These are phyloP conservation scores for Neosilurus mollespiculum DNA, from an alignment of 2,797 vertebrate species.

Conservation along the genomic window DNA sequence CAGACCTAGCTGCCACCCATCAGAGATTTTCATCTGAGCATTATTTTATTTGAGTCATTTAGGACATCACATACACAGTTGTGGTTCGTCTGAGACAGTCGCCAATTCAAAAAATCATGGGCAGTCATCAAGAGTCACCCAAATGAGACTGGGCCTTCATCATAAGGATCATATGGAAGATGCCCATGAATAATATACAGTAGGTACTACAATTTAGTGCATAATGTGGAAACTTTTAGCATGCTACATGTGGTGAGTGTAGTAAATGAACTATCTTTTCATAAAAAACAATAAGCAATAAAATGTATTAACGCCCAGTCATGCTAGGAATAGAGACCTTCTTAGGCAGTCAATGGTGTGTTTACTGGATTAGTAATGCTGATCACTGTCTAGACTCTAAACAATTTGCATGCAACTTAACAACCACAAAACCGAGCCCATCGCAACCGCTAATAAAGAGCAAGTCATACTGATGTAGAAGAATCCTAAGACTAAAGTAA, in stretches of 20 bases:
- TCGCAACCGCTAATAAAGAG: neutral
- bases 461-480: neutral
- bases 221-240: neutral
- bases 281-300: conserved; percentile 33
- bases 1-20: too few relatives aligned
- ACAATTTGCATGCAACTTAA: neutral
- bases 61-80: too few relatives aligned
- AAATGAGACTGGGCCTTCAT: too few relatives aligned
- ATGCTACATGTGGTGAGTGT: neutral
- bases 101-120: too few relatives aligned
- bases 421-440: neutral
- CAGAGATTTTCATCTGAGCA: too few relatives aligned
- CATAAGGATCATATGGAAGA: neutral
- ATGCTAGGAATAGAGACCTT: conserved; percentile 11
- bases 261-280: conserved; percentile 29
- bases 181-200: too few relatives aligned
- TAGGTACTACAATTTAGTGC: neutral
- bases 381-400: conserved; percentile 16
- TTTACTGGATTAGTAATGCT: conserved; percentile 42
- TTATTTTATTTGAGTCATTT: too few relatives aligned
- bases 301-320: neutral
- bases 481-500: neutral
- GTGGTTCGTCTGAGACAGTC: too few relatives aligned
- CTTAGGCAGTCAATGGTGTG: conserved; percentile 26
- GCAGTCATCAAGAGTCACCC: too few relatives aligned